These are phyloP conservation scores for Athalia rosae DNA, from an alignment of 2,888 invertebrate species.

Conservation along the genomic window DNA sequence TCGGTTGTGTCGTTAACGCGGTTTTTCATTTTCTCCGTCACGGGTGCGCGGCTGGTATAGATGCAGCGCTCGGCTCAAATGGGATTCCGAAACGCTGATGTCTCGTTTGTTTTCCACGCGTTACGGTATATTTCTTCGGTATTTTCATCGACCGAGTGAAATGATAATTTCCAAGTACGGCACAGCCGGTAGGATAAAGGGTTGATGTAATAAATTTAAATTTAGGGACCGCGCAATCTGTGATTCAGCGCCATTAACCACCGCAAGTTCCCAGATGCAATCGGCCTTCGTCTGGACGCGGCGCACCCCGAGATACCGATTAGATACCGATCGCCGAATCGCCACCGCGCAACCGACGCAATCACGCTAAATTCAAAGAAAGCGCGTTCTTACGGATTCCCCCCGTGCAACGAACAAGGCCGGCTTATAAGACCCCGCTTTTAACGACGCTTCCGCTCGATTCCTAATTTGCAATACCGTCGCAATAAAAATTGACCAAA, in stretches of 20 bases:
- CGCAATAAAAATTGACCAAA: slow-evolving; percentile 60
- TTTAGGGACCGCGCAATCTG: slow-evolving; percentile 69
- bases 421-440: too few species aligned
- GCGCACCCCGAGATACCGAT: slow-evolving; percentile 4
- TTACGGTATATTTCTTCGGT: background rate
- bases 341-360: background rate
- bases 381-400: background rate
- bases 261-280: slow-evolving; percentile 65
- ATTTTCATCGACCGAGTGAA: slow-evolving; percentile 29
- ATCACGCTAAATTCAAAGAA: background rate
- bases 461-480: slow-evolving; percentile 50
- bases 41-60: too few species aligned
- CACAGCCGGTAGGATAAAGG: slow-evolving; percentile 60
- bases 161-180: slow-evolving; percentile 31
- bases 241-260: slow-evolving; percentile 74
- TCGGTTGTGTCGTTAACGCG: background rate
- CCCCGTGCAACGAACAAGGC: too few species aligned
- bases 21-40: background rate
- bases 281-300: slow-evolving; percentile 29
- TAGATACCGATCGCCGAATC: slow-evolving; percentile 23
- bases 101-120: background rate
- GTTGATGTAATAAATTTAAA: slow-evolving; percentile 69
- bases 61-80: too few species aligned
- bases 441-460: background rate
- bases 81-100: background rate